Percentiles rank a stretch among this genome's conserved stretches.
These are phyloP conservation scores for Lycodopsis pacificus DNA, from an alignment of 2,797 vertebrate genomes.

Conservation along the genomic window DNA sequence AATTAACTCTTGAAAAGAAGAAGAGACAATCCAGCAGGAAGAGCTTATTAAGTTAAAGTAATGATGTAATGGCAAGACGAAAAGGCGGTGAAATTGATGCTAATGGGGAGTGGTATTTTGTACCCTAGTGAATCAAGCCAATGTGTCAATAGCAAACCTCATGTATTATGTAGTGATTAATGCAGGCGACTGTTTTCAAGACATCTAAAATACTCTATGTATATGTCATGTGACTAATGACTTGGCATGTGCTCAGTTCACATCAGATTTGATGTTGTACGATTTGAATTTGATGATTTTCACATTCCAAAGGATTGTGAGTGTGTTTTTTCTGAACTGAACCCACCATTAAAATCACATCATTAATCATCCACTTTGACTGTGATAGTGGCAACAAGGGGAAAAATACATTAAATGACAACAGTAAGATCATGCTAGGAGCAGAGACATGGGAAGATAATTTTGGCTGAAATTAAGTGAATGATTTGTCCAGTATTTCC, in stretches of 20 bases:
- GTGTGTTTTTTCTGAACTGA: conserved; percentile 37
- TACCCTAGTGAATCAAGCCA: conserved; percentile 9
- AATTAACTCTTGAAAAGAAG: neutral
- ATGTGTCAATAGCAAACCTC: neutral
- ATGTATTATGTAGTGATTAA: conserved; percentile 16
- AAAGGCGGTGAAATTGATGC: conserved; percentile 11
- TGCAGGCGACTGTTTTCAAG: neutral
- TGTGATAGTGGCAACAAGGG: neutral
- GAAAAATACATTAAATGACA: conserved; percentile 8
- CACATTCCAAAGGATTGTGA: neutral
- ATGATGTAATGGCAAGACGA: conserved; percentile 23
- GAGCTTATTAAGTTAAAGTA: conserved; percentile 5
- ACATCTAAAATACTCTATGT: neutral
- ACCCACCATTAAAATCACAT: conserved; percentile 16
- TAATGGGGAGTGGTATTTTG: conserved; percentile 14
- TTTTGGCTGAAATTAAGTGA: neutral
- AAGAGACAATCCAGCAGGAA: conserved; percentile 34
- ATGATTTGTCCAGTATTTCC: neutral
- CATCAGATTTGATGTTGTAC: conserved; percentile 10
- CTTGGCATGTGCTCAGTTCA: conserved; percentile 37
- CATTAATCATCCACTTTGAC: conserved; percentile 9
- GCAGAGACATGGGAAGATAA: conserved; percentile 47
- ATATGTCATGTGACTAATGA: conserved; percentile 1
- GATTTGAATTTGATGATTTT: conserved; percentile 19
- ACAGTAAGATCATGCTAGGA: conserved; percentile 52